Evolutionary conservation across 2,113 vertebrate genomes (phyloP).

Genomic region (Podarcis muralis): DNA sequence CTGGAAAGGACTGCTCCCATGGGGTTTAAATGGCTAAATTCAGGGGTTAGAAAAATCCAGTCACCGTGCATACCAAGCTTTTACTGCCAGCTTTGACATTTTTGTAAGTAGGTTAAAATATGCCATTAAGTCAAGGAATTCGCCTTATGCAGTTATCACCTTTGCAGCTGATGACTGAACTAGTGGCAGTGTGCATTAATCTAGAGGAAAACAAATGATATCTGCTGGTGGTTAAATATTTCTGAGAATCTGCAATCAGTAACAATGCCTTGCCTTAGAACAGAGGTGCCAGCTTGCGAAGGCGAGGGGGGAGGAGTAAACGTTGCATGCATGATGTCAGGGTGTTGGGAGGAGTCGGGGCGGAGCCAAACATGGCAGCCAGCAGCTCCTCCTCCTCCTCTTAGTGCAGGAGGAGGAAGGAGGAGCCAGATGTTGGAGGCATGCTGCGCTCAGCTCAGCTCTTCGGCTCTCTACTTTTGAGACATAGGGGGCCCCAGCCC

Average conservation of each 20-base stretch:
- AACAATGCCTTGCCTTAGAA: not conserved
- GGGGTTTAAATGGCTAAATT: not conserved
- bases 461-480: no score
- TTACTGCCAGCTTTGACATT: constrained; percentile 4
- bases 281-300: no score
- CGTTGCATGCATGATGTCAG: no score
- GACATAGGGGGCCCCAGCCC: no score
- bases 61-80: not conserved
- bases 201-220: not conserved
- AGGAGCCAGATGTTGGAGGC: no score
- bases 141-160: not conserved
- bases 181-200: not conserved
- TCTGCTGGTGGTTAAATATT: not conserved
- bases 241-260: not conserved
- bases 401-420: not conserved
- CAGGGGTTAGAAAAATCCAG: not conserved
- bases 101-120: not conserved
- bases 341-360: no score
- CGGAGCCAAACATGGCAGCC: no score
- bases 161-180: not conserved
- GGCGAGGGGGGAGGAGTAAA: no score
- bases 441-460: no score
- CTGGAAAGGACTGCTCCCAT: not conserved
- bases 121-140: not conserved
- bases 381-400: not conserved